phyloP scores from a whole-genome alignment of 2,888 invertebrate species.

The Erannis defoliaria region DNA sequence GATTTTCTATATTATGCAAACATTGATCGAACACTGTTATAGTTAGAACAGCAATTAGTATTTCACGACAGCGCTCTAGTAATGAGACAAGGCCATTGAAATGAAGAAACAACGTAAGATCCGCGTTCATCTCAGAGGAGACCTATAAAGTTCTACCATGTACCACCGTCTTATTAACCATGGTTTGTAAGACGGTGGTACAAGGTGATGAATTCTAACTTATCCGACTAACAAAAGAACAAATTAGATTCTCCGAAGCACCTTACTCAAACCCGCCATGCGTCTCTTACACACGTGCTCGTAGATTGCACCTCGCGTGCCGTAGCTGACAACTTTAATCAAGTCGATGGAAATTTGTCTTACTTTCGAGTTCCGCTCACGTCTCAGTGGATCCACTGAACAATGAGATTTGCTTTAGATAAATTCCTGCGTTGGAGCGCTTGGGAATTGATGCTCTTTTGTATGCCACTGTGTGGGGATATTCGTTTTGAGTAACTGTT shows the following conservation, averaged over 20 bases:
- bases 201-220: too few relatives aligned
- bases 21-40: too few relatives aligned
- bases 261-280: not conserved
- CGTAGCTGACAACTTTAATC: constrained; percentile 79
- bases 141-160: too few relatives aligned
- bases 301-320: constrained; percentile 74
- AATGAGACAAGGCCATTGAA: too few relatives aligned
- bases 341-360: constrained; percentile 81
- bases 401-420: constrained; percentile 80
- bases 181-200: too few relatives aligned
- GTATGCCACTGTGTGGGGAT: constrained; percentile 39
- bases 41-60: too few relatives aligned
- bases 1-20: too few relatives aligned
- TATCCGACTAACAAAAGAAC: too few relatives aligned
- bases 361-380: constrained; percentile 76
- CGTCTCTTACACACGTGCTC: constrained; percentile 25
- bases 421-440: constrained; percentile 63
- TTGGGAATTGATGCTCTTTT: constrained; percentile 60
- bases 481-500: constrained; percentile 48
- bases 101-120: too few relatives aligned
- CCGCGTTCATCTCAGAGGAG: too few relatives aligned
- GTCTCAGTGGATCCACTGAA: constrained; percentile 71
- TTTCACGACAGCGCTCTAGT: too few relatives aligned
- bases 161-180: too few relatives aligned
- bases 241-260: not conserved